A percentile compares a stretch with the other conserved stretches of the same genome.
Conservation (phyloP, 2,113 vertebrate species). For the Salvelinus namaycush region DNA sequence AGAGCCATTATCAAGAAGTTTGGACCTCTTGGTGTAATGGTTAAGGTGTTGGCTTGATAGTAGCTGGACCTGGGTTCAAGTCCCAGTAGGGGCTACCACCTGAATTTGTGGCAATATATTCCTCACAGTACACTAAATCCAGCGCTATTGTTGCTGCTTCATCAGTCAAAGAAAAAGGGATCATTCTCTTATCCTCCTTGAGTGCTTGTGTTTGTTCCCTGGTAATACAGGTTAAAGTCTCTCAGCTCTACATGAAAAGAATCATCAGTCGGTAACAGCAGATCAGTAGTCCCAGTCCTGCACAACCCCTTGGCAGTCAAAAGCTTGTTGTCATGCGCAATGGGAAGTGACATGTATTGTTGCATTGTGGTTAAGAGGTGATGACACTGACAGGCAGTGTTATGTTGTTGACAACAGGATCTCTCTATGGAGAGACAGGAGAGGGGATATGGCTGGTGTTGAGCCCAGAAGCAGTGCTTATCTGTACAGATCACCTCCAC, state of each 20-base stretch:
- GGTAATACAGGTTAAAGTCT: not conserved
- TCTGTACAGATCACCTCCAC: not conserved
- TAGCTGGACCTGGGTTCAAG: no score
- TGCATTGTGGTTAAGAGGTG: not conserved
- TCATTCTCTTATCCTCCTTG: not conserved
- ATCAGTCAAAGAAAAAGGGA: no score
- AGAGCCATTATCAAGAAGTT: no score
- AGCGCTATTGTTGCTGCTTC: no score
- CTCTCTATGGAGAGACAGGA: not conserved
- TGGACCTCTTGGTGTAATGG: no score
- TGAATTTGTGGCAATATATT: no score
- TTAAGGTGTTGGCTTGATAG: no score
- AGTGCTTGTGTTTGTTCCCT: not conserved
- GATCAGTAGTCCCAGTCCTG: constrained; percentile 1
- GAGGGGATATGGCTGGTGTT: not conserved
- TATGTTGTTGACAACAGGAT: constrained; percentile 4
- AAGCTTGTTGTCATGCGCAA: constrained; percentile 18
- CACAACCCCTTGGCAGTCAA: constrained; percentile 5
- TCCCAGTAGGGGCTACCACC: no score
- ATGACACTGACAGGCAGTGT: constrained; percentile 10
- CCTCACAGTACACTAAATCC: no score
- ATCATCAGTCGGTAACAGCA: not conserved
- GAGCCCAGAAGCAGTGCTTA: not conserved
- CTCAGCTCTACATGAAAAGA: not conserved
- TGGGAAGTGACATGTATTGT: constrained; percentile 11